Conservation (phyloP, 2,888 invertebrate species). For the Coenonympha arcania region DNA sequence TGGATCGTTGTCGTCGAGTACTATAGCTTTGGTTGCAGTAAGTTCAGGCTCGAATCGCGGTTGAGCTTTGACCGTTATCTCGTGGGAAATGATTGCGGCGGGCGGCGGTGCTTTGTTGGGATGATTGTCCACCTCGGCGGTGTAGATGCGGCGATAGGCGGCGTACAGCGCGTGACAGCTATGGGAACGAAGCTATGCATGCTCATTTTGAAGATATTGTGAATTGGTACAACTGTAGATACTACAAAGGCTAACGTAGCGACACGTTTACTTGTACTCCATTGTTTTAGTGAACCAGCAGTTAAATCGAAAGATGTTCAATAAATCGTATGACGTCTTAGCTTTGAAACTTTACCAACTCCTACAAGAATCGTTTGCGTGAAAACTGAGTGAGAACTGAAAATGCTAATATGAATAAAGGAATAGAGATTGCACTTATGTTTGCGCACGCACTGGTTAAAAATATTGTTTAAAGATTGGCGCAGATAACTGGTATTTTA, state of each 20-base stretch:
- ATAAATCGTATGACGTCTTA: not conserved
- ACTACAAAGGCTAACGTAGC: constrained; percentile 1
- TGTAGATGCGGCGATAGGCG: constrained; percentile 69
- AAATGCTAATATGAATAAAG: too few relatives aligned
- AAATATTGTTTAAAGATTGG: too few relatives aligned
- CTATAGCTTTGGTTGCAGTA: constrained; percentile 40
- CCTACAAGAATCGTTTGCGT: too few relatives aligned
- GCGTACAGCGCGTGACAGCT: constrained; percentile 58
- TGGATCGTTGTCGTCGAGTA: constrained; percentile 39
- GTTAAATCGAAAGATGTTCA: not conserved
- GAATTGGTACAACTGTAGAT: too few relatives aligned
- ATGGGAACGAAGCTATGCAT: constrained; percentile 62
- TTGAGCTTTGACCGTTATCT: constrained; percentile 67
- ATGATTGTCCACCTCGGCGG: constrained; percentile 70
- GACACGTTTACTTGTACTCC: not conserved
- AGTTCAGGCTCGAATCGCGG: constrained; percentile 63
- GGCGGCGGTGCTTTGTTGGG: constrained; percentile 69
- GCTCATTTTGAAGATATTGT: constrained; percentile 52
- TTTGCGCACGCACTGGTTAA: too few relatives aligned
- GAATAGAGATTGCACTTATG: too few relatives aligned
- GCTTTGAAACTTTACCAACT: too few relatives aligned
- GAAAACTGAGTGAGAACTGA: too few relatives aligned
- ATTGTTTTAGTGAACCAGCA: constrained; percentile 9
- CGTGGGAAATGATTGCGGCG: constrained; percentile 71
- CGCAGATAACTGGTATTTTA: too few relatives aligned